phyloP scores from a whole-genome alignment of 2,888 invertebrate genomes.

The Alsophila aescularia region DNA sequence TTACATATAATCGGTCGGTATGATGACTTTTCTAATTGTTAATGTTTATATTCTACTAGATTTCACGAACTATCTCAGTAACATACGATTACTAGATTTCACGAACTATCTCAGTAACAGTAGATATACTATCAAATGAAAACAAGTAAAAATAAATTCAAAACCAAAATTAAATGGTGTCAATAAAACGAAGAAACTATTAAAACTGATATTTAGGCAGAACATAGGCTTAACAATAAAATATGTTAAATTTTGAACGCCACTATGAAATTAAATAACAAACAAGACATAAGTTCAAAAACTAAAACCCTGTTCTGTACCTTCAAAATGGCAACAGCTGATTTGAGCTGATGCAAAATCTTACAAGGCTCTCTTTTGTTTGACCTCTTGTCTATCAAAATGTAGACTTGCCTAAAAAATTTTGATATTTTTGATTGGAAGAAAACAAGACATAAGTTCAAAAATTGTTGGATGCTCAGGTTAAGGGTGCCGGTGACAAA shows the following conservation, averaged over 20 bases:
- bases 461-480: neutral
- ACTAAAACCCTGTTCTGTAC: neutral
- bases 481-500: neutral
- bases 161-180: conserved; percentile 12
- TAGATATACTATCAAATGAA: conserved; percentile 9
- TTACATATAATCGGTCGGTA: no score
- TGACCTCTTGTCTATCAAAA: no score
- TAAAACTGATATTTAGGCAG: neutral
- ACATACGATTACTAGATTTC: no score
- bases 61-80: conserved; percentile 9
- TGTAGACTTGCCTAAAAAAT: no score
- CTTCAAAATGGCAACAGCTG: neutral
- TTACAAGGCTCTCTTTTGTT: no score
- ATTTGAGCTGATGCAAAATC: no score
- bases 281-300: neutral
- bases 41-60: conserved; percentile 12
- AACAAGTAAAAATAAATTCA: conserved; percentile 1
- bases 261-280: neutral
- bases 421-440: no score
- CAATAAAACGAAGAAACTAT: conserved; percentile 1
- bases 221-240: neutral
- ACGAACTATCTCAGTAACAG: no score
- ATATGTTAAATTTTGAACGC: neutral
- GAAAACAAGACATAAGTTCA: no score
- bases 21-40: conserved; percentile 7